A percentile compares a stretch with the other conserved stretches of the same genome.
Evolutionary conservation across 2,888 invertebrate species (phyloP).

Genomic region (Tipula vernalis): DNA sequence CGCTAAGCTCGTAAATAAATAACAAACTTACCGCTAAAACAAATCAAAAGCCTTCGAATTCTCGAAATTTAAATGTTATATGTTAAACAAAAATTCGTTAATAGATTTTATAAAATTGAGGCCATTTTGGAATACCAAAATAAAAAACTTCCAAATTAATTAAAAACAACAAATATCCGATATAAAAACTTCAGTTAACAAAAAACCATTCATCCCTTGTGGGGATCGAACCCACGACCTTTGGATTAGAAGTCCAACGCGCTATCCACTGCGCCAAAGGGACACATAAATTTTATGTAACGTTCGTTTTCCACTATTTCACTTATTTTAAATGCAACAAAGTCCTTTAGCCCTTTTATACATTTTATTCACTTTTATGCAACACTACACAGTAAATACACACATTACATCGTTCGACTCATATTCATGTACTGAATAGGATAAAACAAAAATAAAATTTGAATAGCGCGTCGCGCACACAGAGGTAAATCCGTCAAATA

Average conservation of each 20-base stretch:
- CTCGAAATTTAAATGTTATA: no score
- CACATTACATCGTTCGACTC: background rate
- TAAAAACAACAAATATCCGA: background rate
- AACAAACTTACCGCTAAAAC: no score
- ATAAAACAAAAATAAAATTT: background rate
- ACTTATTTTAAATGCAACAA: background rate
- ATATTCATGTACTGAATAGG: background rate
- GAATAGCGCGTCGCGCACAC: background rate
- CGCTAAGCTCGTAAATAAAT: no score
- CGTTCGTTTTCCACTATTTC: background rate
- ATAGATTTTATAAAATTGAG: no score
- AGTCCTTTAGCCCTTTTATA: background rate
- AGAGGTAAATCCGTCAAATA: background rate
- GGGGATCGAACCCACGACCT: constrained; percentile 15
- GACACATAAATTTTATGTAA: background rate
- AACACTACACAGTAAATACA: background rate
- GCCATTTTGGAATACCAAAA: no score
- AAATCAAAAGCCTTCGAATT: no score
- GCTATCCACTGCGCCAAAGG: constrained; percentile 15
- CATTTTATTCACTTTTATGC: background rate
- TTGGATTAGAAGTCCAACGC: constrained; percentile 15
- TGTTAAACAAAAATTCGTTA: no score
- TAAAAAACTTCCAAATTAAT: no score
- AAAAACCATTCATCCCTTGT: constrained; percentile 10
- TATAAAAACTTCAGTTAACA: no score